Conservation (phyloP, 2,888 invertebrate species). For the Malthinus flaveolus region DNA sequence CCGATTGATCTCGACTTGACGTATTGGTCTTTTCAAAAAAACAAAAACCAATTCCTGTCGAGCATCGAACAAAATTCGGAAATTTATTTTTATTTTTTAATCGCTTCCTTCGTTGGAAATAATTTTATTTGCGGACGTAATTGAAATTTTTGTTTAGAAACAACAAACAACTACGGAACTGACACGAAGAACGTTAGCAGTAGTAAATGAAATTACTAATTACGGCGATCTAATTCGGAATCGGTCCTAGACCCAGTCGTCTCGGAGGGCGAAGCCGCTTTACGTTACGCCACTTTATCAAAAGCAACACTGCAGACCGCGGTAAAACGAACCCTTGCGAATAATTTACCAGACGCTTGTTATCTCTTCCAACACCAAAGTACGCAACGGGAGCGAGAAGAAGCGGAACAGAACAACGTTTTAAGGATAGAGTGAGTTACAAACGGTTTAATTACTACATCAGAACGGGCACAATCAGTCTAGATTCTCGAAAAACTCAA, state of each 20-base stretch:
- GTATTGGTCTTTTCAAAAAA: conserved; percentile 3
- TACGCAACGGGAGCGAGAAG: conserved; percentile 18
- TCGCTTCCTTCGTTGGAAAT: not conserved
- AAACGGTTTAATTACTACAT: conserved; percentile 32
- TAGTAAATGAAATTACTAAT: conserved; percentile 27
- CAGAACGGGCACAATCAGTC: conserved; percentile 27
- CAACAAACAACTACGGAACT: not conserved
- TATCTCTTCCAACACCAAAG: conserved; percentile 19
- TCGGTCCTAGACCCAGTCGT: conserved; percentile 10
- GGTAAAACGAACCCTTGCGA: conserved; percentile 16
- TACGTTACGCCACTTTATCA: conserved; percentile 26
- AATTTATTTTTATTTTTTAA: not conserved
- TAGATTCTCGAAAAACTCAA: conserved; percentile 28
- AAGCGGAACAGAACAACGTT: conserved; percentile 13
- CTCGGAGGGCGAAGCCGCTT: conserved; percentile 18
- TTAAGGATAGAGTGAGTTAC: conserved; percentile 17
- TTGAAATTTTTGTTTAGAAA: conserved; percentile 5
- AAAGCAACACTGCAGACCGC: conserved; percentile 21
- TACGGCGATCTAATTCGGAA: conserved; percentile 27
- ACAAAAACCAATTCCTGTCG: not conserved
- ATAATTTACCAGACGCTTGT: conserved; percentile 19
- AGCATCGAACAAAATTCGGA: not conserved
- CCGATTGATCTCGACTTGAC: conserved; percentile 17
- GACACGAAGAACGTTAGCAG: conserved; percentile 20
- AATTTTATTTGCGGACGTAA: not conserved